Conservation (phyloP, 2,888 invertebrate species). For the Liposcelis brunnea region DNA sequence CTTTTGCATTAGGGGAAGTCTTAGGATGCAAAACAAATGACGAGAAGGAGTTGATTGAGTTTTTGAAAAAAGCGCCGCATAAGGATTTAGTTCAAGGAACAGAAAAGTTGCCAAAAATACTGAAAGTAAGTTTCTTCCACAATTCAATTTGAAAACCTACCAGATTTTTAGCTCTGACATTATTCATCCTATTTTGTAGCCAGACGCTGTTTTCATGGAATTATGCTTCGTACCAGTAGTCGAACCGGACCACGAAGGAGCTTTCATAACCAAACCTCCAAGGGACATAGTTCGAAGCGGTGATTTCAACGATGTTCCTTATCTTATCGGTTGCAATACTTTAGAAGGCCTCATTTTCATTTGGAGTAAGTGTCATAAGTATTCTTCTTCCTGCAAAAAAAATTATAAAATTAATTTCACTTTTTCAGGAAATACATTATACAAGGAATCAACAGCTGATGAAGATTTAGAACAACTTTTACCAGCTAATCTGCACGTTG, state of each 20-base stretch:
- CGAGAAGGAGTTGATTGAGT: background rate
- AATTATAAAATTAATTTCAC: too few species aligned
- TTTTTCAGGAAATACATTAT: too few species aligned
- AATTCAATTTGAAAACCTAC: too few species aligned
- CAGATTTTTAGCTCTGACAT: too few species aligned
- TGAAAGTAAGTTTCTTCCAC: too few species aligned
- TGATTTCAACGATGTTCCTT: slow-evolving; percentile 38
- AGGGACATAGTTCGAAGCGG: slow-evolving; percentile 38
- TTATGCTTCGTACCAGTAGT: slow-evolving; percentile 42
- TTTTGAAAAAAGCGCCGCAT: background rate
- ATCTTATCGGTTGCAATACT: slow-evolving; percentile 54
- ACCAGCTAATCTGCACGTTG: too few species aligned
- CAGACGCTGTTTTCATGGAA: slow-evolving; percentile 42
- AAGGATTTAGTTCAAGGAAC: background rate
- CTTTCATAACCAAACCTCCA: slow-evolving; percentile 43
- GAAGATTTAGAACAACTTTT: too few species aligned
- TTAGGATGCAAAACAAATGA: slow-evolving; percentile 16
- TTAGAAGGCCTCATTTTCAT: slow-evolving; percentile 47
- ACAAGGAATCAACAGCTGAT: too few species aligned
- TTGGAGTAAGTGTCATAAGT: background rate
- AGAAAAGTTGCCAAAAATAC: background rate
- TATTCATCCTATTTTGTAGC: too few species aligned
- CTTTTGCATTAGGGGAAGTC: background rate
- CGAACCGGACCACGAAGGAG: slow-evolving; percentile 49
- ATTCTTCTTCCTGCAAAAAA: too few species aligned